Base-by-base conservation (phyloP, 2,888 invertebrate genomes). In the Parnassius apollo region DNA sequence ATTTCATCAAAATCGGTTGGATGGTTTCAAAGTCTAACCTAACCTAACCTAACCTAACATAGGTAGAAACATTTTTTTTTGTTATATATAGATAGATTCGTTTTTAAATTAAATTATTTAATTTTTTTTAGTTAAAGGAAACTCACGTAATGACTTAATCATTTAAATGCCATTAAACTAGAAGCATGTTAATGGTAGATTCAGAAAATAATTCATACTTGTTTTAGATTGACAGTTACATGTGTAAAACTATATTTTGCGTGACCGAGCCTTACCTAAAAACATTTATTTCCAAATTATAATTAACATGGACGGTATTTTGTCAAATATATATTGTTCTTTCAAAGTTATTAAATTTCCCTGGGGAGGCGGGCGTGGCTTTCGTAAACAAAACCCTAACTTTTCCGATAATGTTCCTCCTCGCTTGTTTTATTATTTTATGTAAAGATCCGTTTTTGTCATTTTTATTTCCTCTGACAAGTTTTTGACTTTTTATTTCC, bases 311-410 rank as follows among this genome's bases (percentile, higher is more conserved):
- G 42, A 50, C 56, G 51, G 13, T 52, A 44, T 63, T 64, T 65
- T 64, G 44, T 56, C 57, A 50, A 63, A 64, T 64, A 46, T 25
- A 51, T 56, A 62, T 74, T 56, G 61, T 74, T 74, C 68, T 75
- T 69, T 69, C 65, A 70, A 66, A 65, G 67, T 68, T 18, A 70
- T 70, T 66, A 65, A 59, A 58, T 67, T 42, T 63, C 63, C 70
- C 75, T 42, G 63, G 68, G 75, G 72, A 68, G 73, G 72, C 73
- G 71, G 69, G 68, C 69, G 74, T 8, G 50, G 51, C 35, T 59
- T 72, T 65, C 66, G 76, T 81, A 82, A 84, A 84, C 84, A 83
- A 77, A 81, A 77, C 75, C 75, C 74, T 78, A 44, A 81, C 82
- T 78, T 81, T 83, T 76, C 69, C 75, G 74, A 80, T 81, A 73